Conservation (phyloP, 2,888 invertebrate genomes). For the Ichneumoninae sp. region DNA sequence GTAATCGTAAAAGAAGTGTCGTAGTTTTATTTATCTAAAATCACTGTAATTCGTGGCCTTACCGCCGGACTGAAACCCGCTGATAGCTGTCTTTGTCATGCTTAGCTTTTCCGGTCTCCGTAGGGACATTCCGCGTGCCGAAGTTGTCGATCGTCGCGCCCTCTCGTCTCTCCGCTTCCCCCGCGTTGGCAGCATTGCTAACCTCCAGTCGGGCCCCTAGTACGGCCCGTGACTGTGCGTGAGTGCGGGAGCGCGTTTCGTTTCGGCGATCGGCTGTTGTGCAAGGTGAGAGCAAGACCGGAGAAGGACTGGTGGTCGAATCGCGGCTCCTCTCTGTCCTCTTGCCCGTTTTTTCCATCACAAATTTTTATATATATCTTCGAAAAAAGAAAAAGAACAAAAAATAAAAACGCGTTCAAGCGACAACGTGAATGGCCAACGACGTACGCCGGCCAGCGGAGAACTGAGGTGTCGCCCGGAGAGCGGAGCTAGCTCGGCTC, state of each 20-base stretch:
- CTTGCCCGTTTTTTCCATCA: neutral
- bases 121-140: neutral
- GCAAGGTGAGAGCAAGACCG: constrained; percentile 18
- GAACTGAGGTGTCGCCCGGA: constrained; percentile 55
- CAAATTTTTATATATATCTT: constrained; percentile 1
- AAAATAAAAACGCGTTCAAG: constrained; percentile 11
- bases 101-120: neutral
- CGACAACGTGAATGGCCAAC: constrained; percentile 60
- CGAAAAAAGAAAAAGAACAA: neutral
- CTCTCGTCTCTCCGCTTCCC: neutral
- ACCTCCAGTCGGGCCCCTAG: constrained; percentile 41
- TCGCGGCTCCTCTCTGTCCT: neutral
- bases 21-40: neutral
- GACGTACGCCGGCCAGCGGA: constrained; percentile 55
- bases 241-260: constrained; percentile 50
- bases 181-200: constrained; percentile 38
- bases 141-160: constrained; percentile 5
- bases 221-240: constrained; percentile 60
- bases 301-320: constrained; percentile 10
- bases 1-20: neutral
- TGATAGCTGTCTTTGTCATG: neutral
- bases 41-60: neutral
- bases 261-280: constrained; percentile 55
- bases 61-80: neutral
- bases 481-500: constrained; percentile 24